Conservation (phyloP, 2,888 invertebrate genomes). For the Hetaerina titia region DNA sequence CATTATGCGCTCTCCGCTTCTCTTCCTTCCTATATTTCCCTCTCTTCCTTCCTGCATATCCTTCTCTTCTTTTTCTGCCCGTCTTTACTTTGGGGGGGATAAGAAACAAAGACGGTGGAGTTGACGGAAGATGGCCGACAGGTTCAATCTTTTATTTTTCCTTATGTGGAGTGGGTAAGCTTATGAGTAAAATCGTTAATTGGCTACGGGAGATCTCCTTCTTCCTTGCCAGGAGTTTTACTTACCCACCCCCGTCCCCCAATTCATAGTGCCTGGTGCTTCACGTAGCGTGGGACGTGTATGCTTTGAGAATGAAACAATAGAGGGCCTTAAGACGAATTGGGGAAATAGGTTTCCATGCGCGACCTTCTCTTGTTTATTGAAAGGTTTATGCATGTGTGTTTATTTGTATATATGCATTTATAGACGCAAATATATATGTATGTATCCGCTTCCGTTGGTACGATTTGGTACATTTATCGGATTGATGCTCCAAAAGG, state of each 20-base stretch:
- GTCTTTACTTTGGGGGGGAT: not conserved
- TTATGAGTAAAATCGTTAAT: not conserved
- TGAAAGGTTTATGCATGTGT: slow-evolving; percentile 20
- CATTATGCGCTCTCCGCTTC: not conserved
- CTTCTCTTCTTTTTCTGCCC: not conserved
- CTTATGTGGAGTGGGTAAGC: not conserved
- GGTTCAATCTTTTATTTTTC: not conserved
- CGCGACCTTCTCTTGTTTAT: not conserved
- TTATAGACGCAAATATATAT: no score
- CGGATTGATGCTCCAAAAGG: not conserved
- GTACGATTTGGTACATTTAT: not conserved
- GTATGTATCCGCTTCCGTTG: no score
- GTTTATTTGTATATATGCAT: no score
- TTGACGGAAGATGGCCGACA: slow-evolving; percentile 6
- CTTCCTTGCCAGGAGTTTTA: not conserved
- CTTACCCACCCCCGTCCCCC: not conserved
- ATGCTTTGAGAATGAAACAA: not conserved
- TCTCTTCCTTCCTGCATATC: not conserved
- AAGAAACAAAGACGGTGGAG: not conserved
- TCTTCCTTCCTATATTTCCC: no score
- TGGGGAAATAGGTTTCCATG: slow-evolving; percentile 14
- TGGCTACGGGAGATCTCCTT: not conserved
- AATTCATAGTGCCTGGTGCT: not conserved
- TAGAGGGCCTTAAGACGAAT: not conserved
- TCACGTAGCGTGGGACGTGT: not conserved